Base-by-base conservation (phyloP, 2,113 vertebrate genomes). In the Catharus minimus region DNA sequence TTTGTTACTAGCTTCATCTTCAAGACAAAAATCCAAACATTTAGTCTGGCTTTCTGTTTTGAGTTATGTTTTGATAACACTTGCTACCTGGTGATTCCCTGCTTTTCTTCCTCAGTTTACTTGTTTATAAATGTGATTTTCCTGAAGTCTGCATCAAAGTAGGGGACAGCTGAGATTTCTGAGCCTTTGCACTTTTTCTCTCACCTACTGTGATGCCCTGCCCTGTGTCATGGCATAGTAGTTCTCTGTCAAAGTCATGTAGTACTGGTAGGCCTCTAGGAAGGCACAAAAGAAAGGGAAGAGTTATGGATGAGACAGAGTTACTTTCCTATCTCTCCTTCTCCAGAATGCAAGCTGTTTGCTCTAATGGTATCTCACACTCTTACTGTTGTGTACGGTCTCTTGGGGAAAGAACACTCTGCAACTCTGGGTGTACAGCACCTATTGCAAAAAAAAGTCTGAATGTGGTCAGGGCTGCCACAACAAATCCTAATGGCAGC, bases 381-480 rank as follows among this genome's bases (percentile, higher is more conserved):
- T 53, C 43, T 81, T 75, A 71, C 39, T 64, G 23, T 58, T 71
- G 44, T 61, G 30, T 44, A 39, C 2, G 1, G 6, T 62, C 21
- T 38, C 47, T 55, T 50, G 30, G 10, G 61, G 36, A 13, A 81
- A 55, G 39, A 21, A 60, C 9, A 38, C 8, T 68, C 58, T 33
- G 16, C 0, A 1, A n/a, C 21, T 41, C 41, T 39, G 49, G 18
- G 19, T 28, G 4, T 28, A 47, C 17, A 64, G 56, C 8, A n/a
- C 22, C 26, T 33, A n/a, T 11, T 41, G 30, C n/a, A 67, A 87
- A 74, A 67, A 44, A 58, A 64, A 10, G 22, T 33, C 19, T 67
- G 33, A 53, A 46, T 65, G 30, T 64, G 10, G 67, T 56, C 3
- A 10, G 17, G 5, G 32, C 44, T 75, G 36, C 46, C 33, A 52